These are phyloP conservation scores for Eospalax fontanierii DNA, from an alignment of 2,797 vertebrate species.

Conservation along the genomic window DNA sequence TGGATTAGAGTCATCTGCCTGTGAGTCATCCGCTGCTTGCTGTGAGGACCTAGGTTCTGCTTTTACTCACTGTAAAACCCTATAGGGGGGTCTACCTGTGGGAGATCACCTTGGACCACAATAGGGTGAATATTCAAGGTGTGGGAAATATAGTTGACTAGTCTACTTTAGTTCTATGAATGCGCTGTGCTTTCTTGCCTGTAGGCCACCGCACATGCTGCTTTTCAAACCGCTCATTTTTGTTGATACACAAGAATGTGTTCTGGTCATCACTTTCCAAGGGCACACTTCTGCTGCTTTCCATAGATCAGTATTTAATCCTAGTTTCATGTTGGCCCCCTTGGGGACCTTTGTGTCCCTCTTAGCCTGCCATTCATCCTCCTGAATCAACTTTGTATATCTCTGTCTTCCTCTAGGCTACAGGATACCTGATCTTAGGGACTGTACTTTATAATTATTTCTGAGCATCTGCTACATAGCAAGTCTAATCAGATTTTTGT, in stretches of 20 bases:
- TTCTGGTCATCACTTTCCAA: neutral
- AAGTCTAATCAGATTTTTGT: neutral
- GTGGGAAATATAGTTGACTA: neutral
- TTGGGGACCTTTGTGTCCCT: neutral
- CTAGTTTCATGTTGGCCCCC: neutral
- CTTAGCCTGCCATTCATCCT: neutral
- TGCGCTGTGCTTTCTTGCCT: neutral
- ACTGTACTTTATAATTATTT: slow-evolving; percentile 16
- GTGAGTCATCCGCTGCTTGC: too few species aligned
- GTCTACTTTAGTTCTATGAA: neutral
- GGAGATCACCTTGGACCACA: too few species aligned
- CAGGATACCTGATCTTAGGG: neutral
- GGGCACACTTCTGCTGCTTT: neutral
- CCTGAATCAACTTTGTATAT: neutral
- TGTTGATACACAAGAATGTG: neutral
- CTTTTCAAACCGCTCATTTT: neutral
- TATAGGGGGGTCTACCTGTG: too few species aligned
- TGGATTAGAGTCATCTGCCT: too few species aligned
- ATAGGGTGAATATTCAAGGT: neutral
- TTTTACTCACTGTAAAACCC: too few species aligned
- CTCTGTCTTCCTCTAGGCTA: neutral
- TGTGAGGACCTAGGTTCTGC: too few species aligned
- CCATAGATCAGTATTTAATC: neutral
- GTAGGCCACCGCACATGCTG: too few species aligned
- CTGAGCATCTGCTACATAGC: neutral